Conservation (phyloP, 2,113 vertebrate genomes). For the Pimephales promelas region DNA sequence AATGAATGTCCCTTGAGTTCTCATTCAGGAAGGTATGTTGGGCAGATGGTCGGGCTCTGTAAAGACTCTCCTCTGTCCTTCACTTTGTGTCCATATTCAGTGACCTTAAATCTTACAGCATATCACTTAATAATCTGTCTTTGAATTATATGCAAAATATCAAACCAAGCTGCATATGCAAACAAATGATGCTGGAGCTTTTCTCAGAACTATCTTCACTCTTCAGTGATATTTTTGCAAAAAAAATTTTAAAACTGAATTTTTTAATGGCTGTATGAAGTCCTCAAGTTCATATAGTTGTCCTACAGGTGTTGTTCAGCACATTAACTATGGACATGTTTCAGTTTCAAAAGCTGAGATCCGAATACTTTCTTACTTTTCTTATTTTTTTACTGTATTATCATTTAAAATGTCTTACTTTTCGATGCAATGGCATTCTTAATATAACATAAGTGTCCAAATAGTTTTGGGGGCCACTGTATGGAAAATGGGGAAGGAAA, state of each 20-base stretch:
- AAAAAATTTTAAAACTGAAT: neutral
- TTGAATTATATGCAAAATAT: neutral
- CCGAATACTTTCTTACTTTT: neutral
- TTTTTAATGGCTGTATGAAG: neutral
- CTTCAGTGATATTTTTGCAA: neutral
- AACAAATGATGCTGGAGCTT: neutral
- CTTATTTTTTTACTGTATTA: neutral
- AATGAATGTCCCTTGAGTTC: conserved; percentile 29
- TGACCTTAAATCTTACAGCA: neutral
- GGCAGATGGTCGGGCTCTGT: conserved; percentile 12
- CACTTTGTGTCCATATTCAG: neutral
- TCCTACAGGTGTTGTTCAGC: conserved; percentile 8
- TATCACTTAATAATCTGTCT: neutral
- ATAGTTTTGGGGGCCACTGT: neutral
- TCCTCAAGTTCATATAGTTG: conserved; percentile 4
- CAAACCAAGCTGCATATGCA: neutral
- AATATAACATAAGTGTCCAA: neutral
- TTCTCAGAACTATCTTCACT: neutral
- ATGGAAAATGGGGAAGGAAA: neutral
- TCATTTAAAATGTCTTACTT: neutral
- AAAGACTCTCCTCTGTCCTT: neutral
- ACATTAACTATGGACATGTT: neutral
- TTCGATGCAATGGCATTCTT: neutral
- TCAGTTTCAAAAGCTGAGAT: neutral
- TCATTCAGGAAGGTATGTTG: conserved; percentile 31